Evolutionary conservation across 1,140 invertebrate species (phyloP).

Genomic region (Choristoneura fumiferana): DNA sequence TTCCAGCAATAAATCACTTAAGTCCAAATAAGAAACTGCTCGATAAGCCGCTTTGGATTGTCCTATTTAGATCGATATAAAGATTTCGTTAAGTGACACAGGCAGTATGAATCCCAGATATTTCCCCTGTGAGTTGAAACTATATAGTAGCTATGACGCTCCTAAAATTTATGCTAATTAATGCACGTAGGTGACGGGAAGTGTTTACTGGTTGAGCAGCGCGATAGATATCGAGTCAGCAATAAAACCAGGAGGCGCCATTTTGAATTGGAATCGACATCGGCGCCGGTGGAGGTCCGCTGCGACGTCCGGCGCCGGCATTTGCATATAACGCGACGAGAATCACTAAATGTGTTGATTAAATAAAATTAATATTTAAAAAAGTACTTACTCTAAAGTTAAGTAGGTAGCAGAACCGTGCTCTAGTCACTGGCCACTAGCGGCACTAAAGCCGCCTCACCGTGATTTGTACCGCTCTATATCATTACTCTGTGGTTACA

Average conservation of each 20-base stretch:
- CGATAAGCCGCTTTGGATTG: conserved; percentile 35
- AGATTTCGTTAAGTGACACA: conserved; percentile 3
- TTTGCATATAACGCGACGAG: conserved; percentile 70
- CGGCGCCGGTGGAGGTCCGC: conserved; percentile 64
- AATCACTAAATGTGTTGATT: conserved; percentile 44
- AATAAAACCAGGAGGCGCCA: conserved; percentile 66
- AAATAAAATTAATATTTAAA: too few species aligned
- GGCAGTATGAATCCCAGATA: neutral
- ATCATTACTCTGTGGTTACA: too few species aligned
- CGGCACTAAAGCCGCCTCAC: too few species aligned
- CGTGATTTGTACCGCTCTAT: too few species aligned
- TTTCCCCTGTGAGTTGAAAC: neutral
- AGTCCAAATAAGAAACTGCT: neutral
- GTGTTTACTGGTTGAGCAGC: conserved; percentile 52
- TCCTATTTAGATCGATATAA: neutral
- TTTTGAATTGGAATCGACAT: conserved; percentile 67
- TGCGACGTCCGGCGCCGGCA: conserved; percentile 69
- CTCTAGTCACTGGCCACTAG: too few species aligned
- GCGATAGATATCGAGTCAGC: conserved; percentile 41
- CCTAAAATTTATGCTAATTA: conserved; percentile 36
- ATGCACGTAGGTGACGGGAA: conserved; percentile 60
- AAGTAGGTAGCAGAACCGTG: too few species aligned
- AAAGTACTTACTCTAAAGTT: too few species aligned
- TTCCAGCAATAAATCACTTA: neutral
- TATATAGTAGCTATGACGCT: neutral